Conservation (phyloP, 2,888 invertebrate species). For the Bembecia ichneumoniformis region DNA sequence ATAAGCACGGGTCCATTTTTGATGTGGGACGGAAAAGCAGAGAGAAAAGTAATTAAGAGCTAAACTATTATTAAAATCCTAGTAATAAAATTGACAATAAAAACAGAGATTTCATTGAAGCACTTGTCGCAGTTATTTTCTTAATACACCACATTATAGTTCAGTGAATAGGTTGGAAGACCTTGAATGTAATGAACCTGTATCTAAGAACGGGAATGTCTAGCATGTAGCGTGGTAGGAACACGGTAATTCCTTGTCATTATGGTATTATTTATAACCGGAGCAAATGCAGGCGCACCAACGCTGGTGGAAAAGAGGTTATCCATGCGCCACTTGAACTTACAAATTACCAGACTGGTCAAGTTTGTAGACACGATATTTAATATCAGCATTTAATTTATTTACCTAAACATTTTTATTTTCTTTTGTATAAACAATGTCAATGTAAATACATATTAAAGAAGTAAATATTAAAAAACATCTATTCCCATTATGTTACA, state of each 20-base stretch:
- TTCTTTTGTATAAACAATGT: too few relatives aligned
- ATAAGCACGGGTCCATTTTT: too few relatives aligned
- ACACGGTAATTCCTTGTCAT: slow-evolving; percentile 69
- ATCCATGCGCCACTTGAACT: slow-evolving; percentile 18
- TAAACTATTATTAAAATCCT: too few relatives aligned
- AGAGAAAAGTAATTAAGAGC: too few relatives aligned
- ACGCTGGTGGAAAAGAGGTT: slow-evolving; percentile 22
- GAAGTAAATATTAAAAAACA: too few relatives aligned
- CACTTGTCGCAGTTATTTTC: background rate
- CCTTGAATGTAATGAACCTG: slow-evolving; percentile 44
- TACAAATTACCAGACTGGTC: background rate
- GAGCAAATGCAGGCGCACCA: slow-evolving; percentile 30
- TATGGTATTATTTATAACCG: slow-evolving; percentile 66
- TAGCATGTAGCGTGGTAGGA: slow-evolving; percentile 33
- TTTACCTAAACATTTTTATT: too few relatives aligned
- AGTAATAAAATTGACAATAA: background rate
- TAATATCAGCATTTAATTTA: too few relatives aligned
- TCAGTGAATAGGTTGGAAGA: slow-evolving; percentile 34
- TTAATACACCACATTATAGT: background rate
- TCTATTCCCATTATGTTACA: too few relatives aligned
- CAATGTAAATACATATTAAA: too few relatives aligned
- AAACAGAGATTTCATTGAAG: background rate
- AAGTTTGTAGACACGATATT: background rate
- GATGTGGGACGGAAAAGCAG: too few relatives aligned
- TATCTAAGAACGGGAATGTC: slow-evolving; percentile 39